Evolutionary conservation across 1,140 invertebrate species (phyloP).

Genomic region (Dufourea novaeangliae): DNA sequence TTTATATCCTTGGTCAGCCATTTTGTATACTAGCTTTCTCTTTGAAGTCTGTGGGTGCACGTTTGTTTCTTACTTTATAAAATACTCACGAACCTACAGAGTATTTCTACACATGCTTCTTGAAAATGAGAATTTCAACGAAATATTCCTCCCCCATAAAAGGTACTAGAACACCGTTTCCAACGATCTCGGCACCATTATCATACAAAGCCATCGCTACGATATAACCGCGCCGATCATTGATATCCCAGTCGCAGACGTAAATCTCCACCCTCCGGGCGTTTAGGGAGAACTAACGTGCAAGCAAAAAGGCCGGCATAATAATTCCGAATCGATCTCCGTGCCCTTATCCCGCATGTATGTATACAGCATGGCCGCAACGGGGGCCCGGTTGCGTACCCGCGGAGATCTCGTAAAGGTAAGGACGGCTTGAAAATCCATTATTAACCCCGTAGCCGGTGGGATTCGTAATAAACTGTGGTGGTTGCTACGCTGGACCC

Average conservation of each 20-base stretch:
- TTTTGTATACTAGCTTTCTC: not conserved
- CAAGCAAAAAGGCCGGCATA: conserved; percentile 75
- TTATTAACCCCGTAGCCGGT: conserved; percentile 74
- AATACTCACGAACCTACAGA: too few relatives aligned
- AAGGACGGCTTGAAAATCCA: conserved; percentile 78
- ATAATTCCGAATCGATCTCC: conserved; percentile 65
- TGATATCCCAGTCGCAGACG: conserved; percentile 23
- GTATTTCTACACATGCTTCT: too few relatives aligned
- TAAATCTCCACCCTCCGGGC: conserved; percentile 47
- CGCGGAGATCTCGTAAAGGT: conserved; percentile 75
- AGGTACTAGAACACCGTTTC: too few relatives aligned
- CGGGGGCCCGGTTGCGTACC: conserved; percentile 70
- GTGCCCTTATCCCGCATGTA: conserved; percentile 74
- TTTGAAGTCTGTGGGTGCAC: not conserved
- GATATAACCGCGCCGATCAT: too few relatives aligned
- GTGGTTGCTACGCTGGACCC: conserved; percentile 46
- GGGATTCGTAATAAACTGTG: conserved; percentile 68
- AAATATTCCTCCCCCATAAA: too few relatives aligned
- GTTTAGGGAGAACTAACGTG: conserved; percentile 79
- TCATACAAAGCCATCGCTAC: too few relatives aligned
- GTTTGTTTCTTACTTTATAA: not conserved
- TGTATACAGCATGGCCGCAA: conserved; percentile 74
- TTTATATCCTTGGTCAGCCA: not conserved
- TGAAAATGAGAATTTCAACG: too few relatives aligned
- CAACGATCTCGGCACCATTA: too few relatives aligned